Evolutionary conservation across 2,113 vertebrate genomes (phyloP).

Genomic region (Cavia porcellus): DNA sequence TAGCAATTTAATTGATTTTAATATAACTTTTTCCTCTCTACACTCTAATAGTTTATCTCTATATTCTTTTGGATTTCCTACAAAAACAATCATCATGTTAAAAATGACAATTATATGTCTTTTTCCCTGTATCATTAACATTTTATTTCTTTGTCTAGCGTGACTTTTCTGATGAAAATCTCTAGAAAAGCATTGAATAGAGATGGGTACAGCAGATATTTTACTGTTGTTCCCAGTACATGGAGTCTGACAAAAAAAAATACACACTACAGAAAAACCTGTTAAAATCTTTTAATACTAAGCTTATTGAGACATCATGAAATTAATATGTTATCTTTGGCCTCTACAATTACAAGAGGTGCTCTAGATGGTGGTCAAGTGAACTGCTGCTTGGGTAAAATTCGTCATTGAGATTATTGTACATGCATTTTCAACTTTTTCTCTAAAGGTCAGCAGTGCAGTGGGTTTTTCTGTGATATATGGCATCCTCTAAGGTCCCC

Average conservation of each 20-base stretch:
- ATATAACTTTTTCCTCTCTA: slow-evolving; percentile 66
- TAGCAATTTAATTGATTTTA: slow-evolving; percentile 67
- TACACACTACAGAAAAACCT: not conserved
- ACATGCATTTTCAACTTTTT: not conserved
- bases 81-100: slow-evolving; percentile 70
- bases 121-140: slow-evolving; percentile 45
- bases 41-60: slow-evolving; percentile 65
- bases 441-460: not conserved
- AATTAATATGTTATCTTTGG: not conserved
- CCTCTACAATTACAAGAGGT: not conserved
- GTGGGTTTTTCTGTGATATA: not conserved
- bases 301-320: not conserved
- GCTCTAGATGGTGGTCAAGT: not conserved
- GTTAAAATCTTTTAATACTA: not conserved
- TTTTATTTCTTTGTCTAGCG: slow-evolving; percentile 61
- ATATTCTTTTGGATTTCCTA: slow-evolving; percentile 67
- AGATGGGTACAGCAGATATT: not conserved
- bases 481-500: not conserved
- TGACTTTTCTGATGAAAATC: slow-evolving; percentile 42
- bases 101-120: slow-evolving; percentile 70
- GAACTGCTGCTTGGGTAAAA: not conserved
- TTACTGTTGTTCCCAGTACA: not conserved
- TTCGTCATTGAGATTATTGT: not conserved
- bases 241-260: not conserved
- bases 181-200: slow-evolving; percentile 8